Base-by-base conservation (phyloP, 1,140 invertebrate genomes). In the Adoxophyes honmai region DNA sequence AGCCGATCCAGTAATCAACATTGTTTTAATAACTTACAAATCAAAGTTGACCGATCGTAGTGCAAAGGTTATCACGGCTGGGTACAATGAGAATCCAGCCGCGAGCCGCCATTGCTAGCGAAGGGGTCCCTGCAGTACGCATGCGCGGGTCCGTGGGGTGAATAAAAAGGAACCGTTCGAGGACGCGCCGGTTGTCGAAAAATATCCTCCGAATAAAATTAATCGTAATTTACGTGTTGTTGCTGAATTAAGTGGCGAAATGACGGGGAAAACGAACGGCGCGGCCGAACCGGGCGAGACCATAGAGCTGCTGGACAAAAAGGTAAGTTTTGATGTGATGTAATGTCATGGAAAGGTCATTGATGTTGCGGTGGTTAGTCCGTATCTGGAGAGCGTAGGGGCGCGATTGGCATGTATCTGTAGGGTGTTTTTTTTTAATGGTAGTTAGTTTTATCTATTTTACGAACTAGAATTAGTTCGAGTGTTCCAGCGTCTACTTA, bases 301-400 rank as follows among this genome's bases (percentile, higher is more conserved):
- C 13, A 69, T 75, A 9, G 62, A 61, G 11, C 55, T 75, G 37
- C 56, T 75, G 34, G 68, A 73, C 9, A 65, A 68, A 58, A 73
- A 75, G 71, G 73, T 75, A 55, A 62, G 73, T 64, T 55, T 55
- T 35, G 11, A 21, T 21, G 18, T 48, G 42, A 48, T 48, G 42
- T 48, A 48, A 52, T 52, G 51, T 52, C 51, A 52, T 14, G 51
- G 33, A 52, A 52, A 52, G 51, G 51, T 52, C 51, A 48, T 48
- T 28, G 21, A 16, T n/a, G 2, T 48, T 44, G 16, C 15, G 18
- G 10, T 6, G n/a, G 42, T 1, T 48, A 14, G 10, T 33, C n/a
- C 42, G 18, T 48, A 28, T 28, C 4, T 13, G 10, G 10, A 48
- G 9, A 6, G 21, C 8, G 10, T 48, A 48, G 10, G 21, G 18